Percentiles rank a stretch among this genome's conserved stretches.
Conservation (phyloP, 1,140 invertebrate species). For the Archivesica marissinica region DNA sequence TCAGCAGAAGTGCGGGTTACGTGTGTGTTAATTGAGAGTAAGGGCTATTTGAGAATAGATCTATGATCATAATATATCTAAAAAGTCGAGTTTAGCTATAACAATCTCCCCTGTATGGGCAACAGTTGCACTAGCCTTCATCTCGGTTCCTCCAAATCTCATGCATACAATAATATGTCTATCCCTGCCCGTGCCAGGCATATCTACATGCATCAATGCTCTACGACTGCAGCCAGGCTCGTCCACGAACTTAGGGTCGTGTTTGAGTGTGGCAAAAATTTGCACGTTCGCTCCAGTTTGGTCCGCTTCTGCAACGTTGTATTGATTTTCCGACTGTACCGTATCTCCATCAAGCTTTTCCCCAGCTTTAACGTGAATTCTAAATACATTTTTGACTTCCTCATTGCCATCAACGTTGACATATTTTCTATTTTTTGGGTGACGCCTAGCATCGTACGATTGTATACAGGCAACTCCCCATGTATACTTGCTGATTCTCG, state of each 20-base stretch:
- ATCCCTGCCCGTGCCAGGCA: slow-evolving; percentile 33
- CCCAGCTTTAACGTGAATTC: slow-evolving; percentile 38
- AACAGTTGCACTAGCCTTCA: slow-evolving; percentile 35
- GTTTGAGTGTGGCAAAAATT: background rate
- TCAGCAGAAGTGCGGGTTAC: too few species aligned
- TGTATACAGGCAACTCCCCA: slow-evolving; percentile 45
- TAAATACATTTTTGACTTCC: slow-evolving; percentile 28
- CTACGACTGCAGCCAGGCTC: slow-evolving; percentile 15
- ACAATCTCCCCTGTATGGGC: slow-evolving; percentile 25
- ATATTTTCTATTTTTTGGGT: slow-evolving; percentile 15
- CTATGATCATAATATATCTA: too few species aligned
- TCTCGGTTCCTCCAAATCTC: slow-evolving; percentile 49
- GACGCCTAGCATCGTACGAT: background rate
- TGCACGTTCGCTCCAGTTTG: slow-evolving; percentile 5
- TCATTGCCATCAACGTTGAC: slow-evolving; percentile 11
- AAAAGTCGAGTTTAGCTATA: slow-evolving; percentile 35
- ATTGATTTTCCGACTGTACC: background rate
- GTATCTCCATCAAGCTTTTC: slow-evolving; percentile 30
- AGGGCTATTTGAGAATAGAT: too few species aligned
- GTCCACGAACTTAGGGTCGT: slow-evolving; percentile 18
- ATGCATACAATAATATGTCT: slow-evolving; percentile 2
- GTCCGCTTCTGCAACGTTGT: background rate
- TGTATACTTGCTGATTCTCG: slow-evolving; percentile 43
- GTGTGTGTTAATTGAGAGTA: too few species aligned
- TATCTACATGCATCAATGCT: slow-evolving; percentile 38